Conservation (phyloP, 2,888 invertebrate genomes). For the Acrobasis suavella region DNA sequence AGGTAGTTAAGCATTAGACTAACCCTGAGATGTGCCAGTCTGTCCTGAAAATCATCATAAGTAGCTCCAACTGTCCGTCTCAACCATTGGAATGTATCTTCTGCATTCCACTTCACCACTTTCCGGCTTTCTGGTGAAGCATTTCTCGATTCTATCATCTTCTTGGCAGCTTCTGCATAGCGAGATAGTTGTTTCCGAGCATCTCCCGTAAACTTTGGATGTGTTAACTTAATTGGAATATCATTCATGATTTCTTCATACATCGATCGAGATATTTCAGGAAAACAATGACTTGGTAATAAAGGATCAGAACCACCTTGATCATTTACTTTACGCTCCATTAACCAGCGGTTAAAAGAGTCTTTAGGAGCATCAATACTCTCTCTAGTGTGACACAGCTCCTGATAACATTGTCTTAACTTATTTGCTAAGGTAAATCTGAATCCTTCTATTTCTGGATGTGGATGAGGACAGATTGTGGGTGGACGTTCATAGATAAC, state of each 20-base stretch:
- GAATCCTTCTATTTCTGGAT: constrained; percentile 96
- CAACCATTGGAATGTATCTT: constrained; percentile 98
- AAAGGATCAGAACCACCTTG: constrained; percentile 94
- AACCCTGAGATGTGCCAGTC: constrained; percentile 93
- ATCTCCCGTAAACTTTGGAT: constrained; percentile 97
- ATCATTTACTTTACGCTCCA: constrained; percentile 96
- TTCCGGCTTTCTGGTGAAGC: constrained; percentile 96
- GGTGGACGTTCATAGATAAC: constrained; percentile 94
- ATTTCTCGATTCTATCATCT: constrained; percentile 97
- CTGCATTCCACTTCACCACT: constrained; percentile 99
- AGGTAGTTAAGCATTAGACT: constrained; percentile 25
- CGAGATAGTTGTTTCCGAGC: constrained; percentile 95
- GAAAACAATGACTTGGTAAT: constrained; percentile 94
- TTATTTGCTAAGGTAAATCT: constrained; percentile 92
- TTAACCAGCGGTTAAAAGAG: constrained; percentile 97
- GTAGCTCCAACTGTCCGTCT: constrained; percentile 96
- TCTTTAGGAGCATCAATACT: constrained; percentile 97
- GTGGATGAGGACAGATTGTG: constrained; percentile 93
- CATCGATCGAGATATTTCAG: constrained; percentile 97
- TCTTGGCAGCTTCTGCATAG: constrained; percentile 98
- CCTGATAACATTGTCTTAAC: constrained; percentile 95
- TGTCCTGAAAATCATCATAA: constrained; percentile 95
- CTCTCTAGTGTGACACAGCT: constrained; percentile 95
- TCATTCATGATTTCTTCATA: constrained; percentile 99
- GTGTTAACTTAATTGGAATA: constrained; percentile 97